phyloP scores from a whole-genome alignment of 2,888 invertebrate genomes.

The Cephus sareptanus region DNA sequence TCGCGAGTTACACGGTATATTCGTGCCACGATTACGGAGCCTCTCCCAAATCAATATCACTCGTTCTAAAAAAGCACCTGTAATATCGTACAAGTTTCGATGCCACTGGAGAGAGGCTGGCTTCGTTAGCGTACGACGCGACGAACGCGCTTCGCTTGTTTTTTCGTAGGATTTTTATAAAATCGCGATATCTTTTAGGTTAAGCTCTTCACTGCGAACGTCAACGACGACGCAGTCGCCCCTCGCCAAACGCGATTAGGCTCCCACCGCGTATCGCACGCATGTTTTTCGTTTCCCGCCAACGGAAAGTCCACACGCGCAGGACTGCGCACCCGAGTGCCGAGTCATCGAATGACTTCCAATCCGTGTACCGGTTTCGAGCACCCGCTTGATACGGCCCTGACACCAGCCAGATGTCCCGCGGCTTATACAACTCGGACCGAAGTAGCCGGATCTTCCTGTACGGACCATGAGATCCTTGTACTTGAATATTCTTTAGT shows the following conservation, averaged over 20 bases:
- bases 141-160: too few species aligned
- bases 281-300: conserved; percentile 27
- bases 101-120: neutral
- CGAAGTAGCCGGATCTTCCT: too few species aligned
- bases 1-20: conserved; percentile 59
- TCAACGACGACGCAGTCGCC: too few species aligned
- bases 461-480: too few species aligned
- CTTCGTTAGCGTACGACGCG: too few species aligned
- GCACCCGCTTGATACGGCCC: too few species aligned
- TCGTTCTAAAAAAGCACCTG: conserved; percentile 61
- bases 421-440: too few species aligned
- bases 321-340: neutral
- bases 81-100: conserved; percentile 38
- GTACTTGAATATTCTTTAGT: too few species aligned
- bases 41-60: conserved; percentile 66
- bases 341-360: conserved; percentile 31
- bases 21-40: conserved; percentile 62
- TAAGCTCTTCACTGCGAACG: too few species aligned
- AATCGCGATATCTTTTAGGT: too few species aligned
- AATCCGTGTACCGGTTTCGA: conserved; percentile 35
- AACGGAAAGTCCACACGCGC: conserved; percentile 17
- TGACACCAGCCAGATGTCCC: too few species aligned
- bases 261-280: neutral
- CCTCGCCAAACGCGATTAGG: neutral
- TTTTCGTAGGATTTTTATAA: too few species aligned